Percentiles rank a stretch among this genome's conserved stretches.
These are phyloP conservation scores for Drosophila sulfurigaster DNA, from an alignment of 1,140 invertebrate genomes.

Conservation along the genomic window DNA sequence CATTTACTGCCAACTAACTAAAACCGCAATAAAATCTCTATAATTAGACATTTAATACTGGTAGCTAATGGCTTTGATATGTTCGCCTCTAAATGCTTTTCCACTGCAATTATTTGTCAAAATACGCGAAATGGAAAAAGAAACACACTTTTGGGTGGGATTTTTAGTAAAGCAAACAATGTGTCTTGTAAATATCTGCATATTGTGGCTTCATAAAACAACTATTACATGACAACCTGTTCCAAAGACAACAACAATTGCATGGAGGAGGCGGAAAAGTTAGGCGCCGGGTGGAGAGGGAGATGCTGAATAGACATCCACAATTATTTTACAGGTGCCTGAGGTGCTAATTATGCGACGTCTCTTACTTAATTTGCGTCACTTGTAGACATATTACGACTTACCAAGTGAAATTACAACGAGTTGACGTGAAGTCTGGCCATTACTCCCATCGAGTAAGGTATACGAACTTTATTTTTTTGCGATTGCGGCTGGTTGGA, in stretches of 20 bases:
- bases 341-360: constrained; percentile 60
- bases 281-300: neutral
- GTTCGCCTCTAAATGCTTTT: constrained; percentile 37
- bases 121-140: constrained; percentile 32
- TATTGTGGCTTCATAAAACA: constrained; percentile 43
- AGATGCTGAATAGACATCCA: constrained; percentile 3
- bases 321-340: constrained; percentile 57
- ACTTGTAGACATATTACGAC: neutral
- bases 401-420: neutral
- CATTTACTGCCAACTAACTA: neutral
- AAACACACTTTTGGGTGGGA: neutral
- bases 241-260: constrained; percentile 11
- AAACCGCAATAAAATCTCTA: constrained; percentile 2
- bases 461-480: neutral
- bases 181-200: constrained; percentile 62
- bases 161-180: neutral
- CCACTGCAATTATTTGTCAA: constrained; percentile 39
- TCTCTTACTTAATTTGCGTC: constrained; percentile 23
- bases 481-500: neutral
- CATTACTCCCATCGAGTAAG: neutral
- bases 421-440: neutral
- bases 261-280: neutral
- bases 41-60: constrained; percentile 38
- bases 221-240: constrained; percentile 23
- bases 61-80: constrained; percentile 39